Percentiles rank a stretch among this genome's conserved stretches.
Evolutionary conservation across 2,888 invertebrate species (phyloP).

Genomic region (Drepana falcataria): DNA sequence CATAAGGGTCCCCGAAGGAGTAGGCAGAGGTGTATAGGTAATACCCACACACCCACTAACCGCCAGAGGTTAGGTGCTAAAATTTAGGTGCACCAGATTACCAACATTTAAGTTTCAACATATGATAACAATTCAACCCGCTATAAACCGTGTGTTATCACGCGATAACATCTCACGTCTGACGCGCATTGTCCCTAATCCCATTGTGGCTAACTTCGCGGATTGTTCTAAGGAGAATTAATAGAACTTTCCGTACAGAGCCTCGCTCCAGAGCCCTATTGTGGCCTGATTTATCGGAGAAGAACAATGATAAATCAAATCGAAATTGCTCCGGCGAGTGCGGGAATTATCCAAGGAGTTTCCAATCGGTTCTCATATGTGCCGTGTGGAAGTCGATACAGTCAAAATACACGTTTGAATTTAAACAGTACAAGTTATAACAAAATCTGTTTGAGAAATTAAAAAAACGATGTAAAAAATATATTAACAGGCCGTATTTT

Average conservation of each 20-base stretch:
- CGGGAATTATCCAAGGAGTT: slow-evolving; percentile 34
- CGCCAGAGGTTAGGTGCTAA: neutral
- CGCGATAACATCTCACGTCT: slow-evolving; percentile 64
- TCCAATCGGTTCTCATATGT: slow-evolving; percentile 4
- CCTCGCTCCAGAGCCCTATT: slow-evolving; percentile 59
- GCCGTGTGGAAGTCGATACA: neutral
- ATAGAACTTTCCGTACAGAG: slow-evolving; percentile 63
- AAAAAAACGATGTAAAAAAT: no score
- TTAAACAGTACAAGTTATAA: neutral
- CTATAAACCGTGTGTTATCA: slow-evolving; percentile 27
- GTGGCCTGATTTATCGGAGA: slow-evolving; percentile 72
- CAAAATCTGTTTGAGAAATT: no score
- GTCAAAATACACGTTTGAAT: neutral
- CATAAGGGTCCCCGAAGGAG: no score
- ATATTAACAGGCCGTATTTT: no score
- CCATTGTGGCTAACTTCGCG: slow-evolving; percentile 62
- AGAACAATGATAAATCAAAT: slow-evolving; percentile 78
- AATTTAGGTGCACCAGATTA: neutral
- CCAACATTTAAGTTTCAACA: neutral
- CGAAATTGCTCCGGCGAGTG: slow-evolving; percentile 60
- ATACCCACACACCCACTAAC: no score
- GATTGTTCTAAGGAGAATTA: slow-evolving; percentile 74
- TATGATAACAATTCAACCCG: slow-evolving; percentile 19
- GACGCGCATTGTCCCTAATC: slow-evolving; percentile 67
- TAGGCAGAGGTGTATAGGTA: no score